Evolutionary conservation across 1,140 invertebrate genomes (phyloP), one percentile per base, ranked within the genome.

Genomic region (Oscheius sp.): DNA sequence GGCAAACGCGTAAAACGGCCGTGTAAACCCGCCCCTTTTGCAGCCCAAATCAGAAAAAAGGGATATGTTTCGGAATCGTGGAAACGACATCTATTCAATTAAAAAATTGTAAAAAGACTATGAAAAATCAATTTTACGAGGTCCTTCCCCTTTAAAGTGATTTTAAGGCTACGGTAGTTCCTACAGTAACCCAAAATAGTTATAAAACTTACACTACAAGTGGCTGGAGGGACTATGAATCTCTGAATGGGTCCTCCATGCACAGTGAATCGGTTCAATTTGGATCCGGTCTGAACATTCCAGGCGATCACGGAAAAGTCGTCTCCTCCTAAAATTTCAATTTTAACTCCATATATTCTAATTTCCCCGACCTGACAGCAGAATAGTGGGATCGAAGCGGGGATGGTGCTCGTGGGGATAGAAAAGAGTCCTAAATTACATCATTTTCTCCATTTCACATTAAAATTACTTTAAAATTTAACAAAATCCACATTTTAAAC

Each of bases 231-330:
- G 3, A 95, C 92, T 32, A 95, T 87, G 0, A 97, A 86, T 85
- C 95, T 93, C 0, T 91, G 92, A 15, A 97, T 86, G 78, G 89
- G 88, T 18, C 89, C 89, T 31, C 93, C 94, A 86, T 99, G 96
- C 1, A 96, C 93, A 82, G 94, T 96, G 87, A 98, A 99, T 4
- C 93, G 89, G 85, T 98, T 94, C 31, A 99, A 86, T 49, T 95
- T 86, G 1, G 89, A 90, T 10, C 94, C 95, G 49, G 90, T 91
- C 79, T 93, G 93, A 66, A 99, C 88, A 85, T 99, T 95, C 96
- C 96, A 99, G 0, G 99, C 87, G 80, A 93, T 95, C 2, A 99
- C 93, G 0, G 94, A 94, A 85, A 99, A 99, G 85, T 99, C 96
- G 18, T 95, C 91, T 1, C 94, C 94, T 23, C n/a, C n/a, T n/a